phyloP scores from a whole-genome alignment of 2,113 vertebrate genomes.

The Microcebus murinus region DNA sequence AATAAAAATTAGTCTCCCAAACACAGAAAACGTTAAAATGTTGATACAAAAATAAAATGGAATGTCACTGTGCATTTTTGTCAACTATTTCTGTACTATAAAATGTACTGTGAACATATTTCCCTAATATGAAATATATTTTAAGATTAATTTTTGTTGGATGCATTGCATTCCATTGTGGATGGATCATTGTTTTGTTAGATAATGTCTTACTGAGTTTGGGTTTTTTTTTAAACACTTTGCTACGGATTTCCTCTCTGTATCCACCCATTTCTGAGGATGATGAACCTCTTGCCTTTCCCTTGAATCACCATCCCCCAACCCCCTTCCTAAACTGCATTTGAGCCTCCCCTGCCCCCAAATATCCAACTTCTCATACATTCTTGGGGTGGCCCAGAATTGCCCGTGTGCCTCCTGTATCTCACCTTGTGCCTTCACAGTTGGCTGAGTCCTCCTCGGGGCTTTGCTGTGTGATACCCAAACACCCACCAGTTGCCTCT shows the following conservation, averaged over 20 bases:
- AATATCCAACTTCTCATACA: not conserved
- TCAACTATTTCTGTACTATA: not conserved
- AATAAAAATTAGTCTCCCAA: not conserved
- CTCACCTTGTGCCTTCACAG: not conserved
- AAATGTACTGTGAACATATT: not conserved
- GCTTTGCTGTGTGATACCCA: not conserved
- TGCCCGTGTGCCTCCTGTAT: not conserved
- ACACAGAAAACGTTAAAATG: slow-evolving; percentile 22
- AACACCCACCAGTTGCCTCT: not conserved
- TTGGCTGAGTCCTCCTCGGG: not conserved
- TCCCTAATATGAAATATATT: not conserved
- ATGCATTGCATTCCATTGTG: not conserved
- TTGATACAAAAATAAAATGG: not conserved
- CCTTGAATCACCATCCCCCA: not conserved
- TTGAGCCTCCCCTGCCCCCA: not conserved
- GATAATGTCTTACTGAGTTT: not conserved
- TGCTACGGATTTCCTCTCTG: not conserved
- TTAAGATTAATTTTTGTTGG: not conserved
- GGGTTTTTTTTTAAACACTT: not conserved
- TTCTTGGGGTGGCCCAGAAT: not conserved
- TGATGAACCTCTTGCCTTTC: not conserved
- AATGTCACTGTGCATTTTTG: not conserved
- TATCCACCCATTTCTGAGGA: not conserved
- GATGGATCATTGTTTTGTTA: not conserved
- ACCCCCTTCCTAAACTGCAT: not conserved